Percentiles rank a stretch among this genome's conserved stretches.
Evolutionary conservation across 2,888 invertebrate genomes (phyloP).

Genomic region (Campoplex capitator): DNA sequence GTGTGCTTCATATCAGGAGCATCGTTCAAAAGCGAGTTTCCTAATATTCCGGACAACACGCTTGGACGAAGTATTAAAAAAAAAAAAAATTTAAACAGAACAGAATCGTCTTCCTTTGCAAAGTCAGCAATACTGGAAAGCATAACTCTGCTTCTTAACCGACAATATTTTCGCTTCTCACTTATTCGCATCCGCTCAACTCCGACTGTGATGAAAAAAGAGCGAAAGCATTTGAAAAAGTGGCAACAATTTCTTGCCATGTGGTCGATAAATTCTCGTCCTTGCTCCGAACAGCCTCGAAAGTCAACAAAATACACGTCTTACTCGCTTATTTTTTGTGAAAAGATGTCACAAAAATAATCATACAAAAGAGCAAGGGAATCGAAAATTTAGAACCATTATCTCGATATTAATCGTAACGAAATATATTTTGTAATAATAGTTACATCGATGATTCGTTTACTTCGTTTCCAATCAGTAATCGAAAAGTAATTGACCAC

Average conservation of each 20-base stretch:
- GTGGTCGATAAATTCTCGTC: slow-evolving; percentile 9
- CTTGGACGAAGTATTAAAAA: slow-evolving; percentile 31
- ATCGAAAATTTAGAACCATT: background rate
- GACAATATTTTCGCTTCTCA: slow-evolving; percentile 29
- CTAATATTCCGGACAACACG: slow-evolving; percentile 75
- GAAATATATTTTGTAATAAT: background rate
- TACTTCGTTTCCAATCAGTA: background rate
- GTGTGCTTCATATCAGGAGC: background rate
- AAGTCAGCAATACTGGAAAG: slow-evolving; percentile 55
- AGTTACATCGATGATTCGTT: background rate
- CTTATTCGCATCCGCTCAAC: slow-evolving; percentile 31
- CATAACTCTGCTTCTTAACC: slow-evolving; percentile 11
- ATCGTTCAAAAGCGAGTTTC: slow-evolving; percentile 75
- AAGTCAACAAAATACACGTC: background rate
- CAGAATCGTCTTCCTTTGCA: slow-evolving; percentile 36
- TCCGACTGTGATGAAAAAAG: slow-evolving; percentile 11
- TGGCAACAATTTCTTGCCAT: slow-evolving; percentile 5
- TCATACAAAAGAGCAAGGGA: background rate
- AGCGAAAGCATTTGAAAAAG: background rate
- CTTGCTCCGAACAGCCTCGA: background rate
- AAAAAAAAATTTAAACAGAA: slow-evolving; percentile 22
- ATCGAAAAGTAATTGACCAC: slow-evolving; percentile 5
- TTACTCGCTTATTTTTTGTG: background rate
- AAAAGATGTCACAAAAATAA: background rate
- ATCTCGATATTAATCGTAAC: background rate